Evolutionary conservation across 2,113 vertebrate genomes (phyloP), one percentile per base, ranked within the genome.

Genomic region (Hippoglossus stenolepis): DNA sequence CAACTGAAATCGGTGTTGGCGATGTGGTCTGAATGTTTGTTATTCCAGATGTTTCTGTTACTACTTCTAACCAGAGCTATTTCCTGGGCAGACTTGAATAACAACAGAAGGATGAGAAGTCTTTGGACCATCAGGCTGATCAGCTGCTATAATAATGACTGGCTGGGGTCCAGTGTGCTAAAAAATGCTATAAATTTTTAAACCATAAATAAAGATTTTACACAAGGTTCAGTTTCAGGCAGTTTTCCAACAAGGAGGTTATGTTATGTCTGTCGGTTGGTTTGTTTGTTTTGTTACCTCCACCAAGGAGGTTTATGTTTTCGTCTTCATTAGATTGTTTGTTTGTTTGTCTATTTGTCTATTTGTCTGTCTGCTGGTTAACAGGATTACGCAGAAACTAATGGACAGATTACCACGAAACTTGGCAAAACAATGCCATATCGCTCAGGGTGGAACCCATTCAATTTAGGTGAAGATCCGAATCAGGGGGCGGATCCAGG

Each of bases 1-100:
- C 14, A 28, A 21, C 35, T 61, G 17, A n/a, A 73, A 54, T 47
- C 5, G 6, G 17, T 35, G 47, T 59, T 61, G 24, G 38, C 4
- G 4, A 20, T 66, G 75, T 64, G 81, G 73, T 75, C 68, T 76
- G 17, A 74, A 62, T 70, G 67, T 79, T 79, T 84, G 57, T 82
- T 82, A 64, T 77, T 84, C 70, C 75, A 84, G 56, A 79, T 75
- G 76, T 71, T 65, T 74, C 62, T 83, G 51, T 62, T 65, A 49
- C 65, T 63, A n/a, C 77, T 38, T 49, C 66, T 51, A 15, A 28
- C 57, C 35, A 51, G 31, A 53, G 67, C 60, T 68, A 80, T 83
- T 82, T 86, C 76, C 75, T 72, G 38, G 13, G 47, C 66, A 59
- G 62, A 66, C 61, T 14, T 59, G 49, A 63, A 47, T 26, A 68